Base-by-base conservation (phyloP, 2,888 invertebrate genomes). In the Sipha maydis region DNA sequence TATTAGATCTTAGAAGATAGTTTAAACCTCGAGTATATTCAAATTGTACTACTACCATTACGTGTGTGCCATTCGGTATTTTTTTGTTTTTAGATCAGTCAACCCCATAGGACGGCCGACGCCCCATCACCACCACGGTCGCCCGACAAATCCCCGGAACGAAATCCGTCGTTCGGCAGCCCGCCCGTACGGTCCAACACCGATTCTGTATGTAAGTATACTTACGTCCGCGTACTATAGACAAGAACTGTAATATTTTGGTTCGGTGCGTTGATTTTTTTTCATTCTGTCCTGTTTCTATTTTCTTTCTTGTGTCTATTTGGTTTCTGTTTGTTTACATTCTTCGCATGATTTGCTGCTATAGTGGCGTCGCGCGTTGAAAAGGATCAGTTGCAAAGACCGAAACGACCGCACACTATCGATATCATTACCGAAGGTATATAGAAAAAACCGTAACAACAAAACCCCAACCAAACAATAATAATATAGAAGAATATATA, bases 331-430 rank as follows among this genome's bases (percentile, higher is more conserved):
- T 75, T 88, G 86, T 82, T 77, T 86, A 76, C 80, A 82, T 82
- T 82, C 67, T 88, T 88, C 82, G 88, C 88, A 88, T 88, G 88
- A 67, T 88, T 88, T 82, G 82, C 88, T 82, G 88, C 88, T 76
- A 88, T 88, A 88, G 88, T 82, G 89, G 75, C 80, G 89, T 89
- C 94, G 89, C 93, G 94, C 91, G 94, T 94, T 90, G 93, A 94
- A 90, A 93, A 94, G 90, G 94, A 94, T 92, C 94, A 94, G 91
- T 94, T 94, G 91, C 94, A 90, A 89, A 89, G 89, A 73, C 89
- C 89, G 88, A 89, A 90, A 89, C 91, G 92, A 91, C 92, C 93
- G 91, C 92, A 93, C 91, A 93, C 93, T 90, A 92, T 93, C 91
- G 92, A 93, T 92, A 92, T 92, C 91, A 92, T 92, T 91, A 92